Evolutionary conservation across 2,888 invertebrate genomes (phyloP), one percentile per base, ranked within the genome.

Genomic region (Diplolepis rosae): DNA sequence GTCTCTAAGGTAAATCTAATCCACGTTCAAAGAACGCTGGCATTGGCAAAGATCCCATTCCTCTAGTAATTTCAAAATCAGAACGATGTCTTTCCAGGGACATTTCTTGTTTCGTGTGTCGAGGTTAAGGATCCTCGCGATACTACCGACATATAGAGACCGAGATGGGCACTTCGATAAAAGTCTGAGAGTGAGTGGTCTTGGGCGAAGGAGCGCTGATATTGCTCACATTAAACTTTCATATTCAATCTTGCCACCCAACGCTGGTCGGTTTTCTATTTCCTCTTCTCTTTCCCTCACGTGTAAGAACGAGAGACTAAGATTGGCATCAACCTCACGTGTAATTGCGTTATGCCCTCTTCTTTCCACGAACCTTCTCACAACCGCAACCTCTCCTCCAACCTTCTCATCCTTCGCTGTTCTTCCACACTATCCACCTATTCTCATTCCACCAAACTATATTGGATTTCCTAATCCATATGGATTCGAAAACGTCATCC

Each of bases 211-310:
- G 80, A 79, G 82, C 82, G 83, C 82, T 85, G 83, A 85, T 85
- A 85, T 85, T 85, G 85, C 85, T 84, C 82, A 82, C 85, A 93
- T 93, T 93, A 93, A 93, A 93, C 92, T 93, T 93, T 93, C 93
- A 93, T 93, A 93, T 93, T 93, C 93, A 93, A 93, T 93, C 93
- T 93, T 92, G 92, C 85, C 85, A 84, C 85, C 85, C 83, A 82
- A 77, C 82, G 79, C 79, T 82, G 78, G 82, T 79, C 78, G 75
- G 73, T 70, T 73, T n/a, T 73, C 76, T 76, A n/a, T 32, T 32
- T 4, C 32, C 18, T 42, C 18, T 52, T 39, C 27, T 7, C 66
- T 32, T 32, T 30, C 61, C 30, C 18, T 30, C 45, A 28, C 66
- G 66, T 50, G 48, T 48, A 32, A 66, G 66, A 66, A 13, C 30